Evolutionary conservation across 2,113 vertebrate species (phyloP).

Genomic region (Pteropus alecto): DNA sequence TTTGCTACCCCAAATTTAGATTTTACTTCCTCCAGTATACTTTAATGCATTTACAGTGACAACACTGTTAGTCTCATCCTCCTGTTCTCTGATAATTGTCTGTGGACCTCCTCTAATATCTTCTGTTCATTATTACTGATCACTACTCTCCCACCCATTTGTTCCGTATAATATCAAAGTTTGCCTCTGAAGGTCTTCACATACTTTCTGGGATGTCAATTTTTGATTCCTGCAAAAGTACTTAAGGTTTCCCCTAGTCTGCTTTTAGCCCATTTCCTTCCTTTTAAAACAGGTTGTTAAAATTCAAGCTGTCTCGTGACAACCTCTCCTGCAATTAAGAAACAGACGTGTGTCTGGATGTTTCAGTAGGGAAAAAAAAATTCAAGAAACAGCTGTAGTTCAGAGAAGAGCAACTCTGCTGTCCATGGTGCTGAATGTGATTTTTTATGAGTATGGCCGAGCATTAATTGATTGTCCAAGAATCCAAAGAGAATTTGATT

Average conservation of each 20-base stretch:
- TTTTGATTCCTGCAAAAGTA: slow-evolving; percentile 61
- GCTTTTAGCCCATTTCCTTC: slow-evolving; percentile 61
- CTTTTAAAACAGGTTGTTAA: slow-evolving; percentile 61
- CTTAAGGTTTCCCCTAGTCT: slow-evolving; percentile 54
- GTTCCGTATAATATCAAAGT: not conserved
- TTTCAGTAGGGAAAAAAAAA: slow-evolving; percentile 48
- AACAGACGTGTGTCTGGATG: slow-evolving; percentile 64
- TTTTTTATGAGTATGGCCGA: slow-evolving; percentile 47
- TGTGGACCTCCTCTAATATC: not conserved
- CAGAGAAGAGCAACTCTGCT: slow-evolving; percentile 40
- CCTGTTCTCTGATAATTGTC: not conserved
- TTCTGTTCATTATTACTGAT: not conserved
- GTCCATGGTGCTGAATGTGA: slow-evolving; percentile 51
- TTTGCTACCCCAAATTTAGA: not conserved
- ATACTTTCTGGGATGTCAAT: not conserved
- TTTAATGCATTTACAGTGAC: not conserved
- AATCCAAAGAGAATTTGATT: slow-evolving; percentile 61
- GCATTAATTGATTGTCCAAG: slow-evolving; percentile 55
- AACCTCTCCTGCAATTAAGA: slow-evolving; percentile 69
- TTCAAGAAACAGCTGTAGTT: slow-evolving; percentile 70
- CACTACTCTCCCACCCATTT: accelerated
- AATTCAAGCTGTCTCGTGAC: slow-evolving; percentile 72
- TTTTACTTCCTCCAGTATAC: not conserved
- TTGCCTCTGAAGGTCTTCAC: not conserved
- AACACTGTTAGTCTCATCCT: not conserved